Base-by-base conservation (phyloP, 1,140 invertebrate species). In the Globodera rostochiensis region DNA sequence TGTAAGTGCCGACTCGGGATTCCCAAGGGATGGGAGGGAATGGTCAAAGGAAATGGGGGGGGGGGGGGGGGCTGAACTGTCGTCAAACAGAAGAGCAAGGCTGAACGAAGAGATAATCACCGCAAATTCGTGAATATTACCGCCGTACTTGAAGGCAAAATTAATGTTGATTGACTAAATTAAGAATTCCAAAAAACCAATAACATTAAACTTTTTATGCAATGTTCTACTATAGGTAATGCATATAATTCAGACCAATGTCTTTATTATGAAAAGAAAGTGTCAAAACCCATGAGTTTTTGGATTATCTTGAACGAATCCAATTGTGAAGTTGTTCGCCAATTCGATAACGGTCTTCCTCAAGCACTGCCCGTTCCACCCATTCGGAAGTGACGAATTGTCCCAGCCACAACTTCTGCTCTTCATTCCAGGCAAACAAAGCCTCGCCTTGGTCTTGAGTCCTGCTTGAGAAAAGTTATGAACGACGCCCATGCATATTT, bases 281-380 rank as follows among this genome's bases (percentile, higher is more conserved):
- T 36, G 36, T 36, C 36, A 36, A 36, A 36, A 36, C 36, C 36
- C 36, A 36, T 36, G 4, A 53, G 11, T 9, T 9, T 9, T 9
- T 53, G 50, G 50, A 19, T 64, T 64, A 64, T 64, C 6, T 64
- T 64, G 57, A 19, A 4, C 57, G 57, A 6, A 84, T 78, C 47
- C 66, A 79, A 50, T 83, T 53, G 25, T 83, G 21, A 21, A 84
- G 78, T 15, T 45, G 25, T 69, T 85, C 82, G 25, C 49, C 36
- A 11, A 71, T 66, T 7, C 25, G 21, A 74, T 85, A 85, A 45
- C 84, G 81, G 46, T 85, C 82, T 9, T 85, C 73, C 46, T 86
- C 85, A 73, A 64, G 36, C 6, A 85, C 47, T 15, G 85, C 80
- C 50, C 69, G n/a, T n/a, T 85, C 82, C 71, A 85, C 76, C 84